These are phyloP conservation scores for Nylanderia fulva DNA, from an alignment of 1,140 invertebrate genomes.

Conservation along the genomic window DNA sequence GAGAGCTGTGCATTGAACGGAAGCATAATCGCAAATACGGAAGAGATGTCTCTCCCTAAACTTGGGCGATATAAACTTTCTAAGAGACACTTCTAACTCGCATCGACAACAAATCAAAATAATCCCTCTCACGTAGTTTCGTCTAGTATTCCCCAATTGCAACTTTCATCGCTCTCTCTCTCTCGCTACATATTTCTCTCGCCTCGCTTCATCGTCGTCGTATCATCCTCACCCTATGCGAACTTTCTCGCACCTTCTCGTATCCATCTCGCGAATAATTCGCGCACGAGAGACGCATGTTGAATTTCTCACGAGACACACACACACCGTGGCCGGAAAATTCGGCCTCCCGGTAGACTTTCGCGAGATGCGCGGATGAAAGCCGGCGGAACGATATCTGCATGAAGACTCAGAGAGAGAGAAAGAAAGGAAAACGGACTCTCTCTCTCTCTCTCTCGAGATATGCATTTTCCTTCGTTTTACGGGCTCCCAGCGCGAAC, in stretches of 20 bases:
- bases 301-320: conserved; percentile 61
- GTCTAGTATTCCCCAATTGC: neutral
- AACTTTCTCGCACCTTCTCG: conserved; percentile 20
- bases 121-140: conserved; percentile 38
- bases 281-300: conserved; percentile 10
- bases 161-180: conserved; percentile 28
- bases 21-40: neutral
- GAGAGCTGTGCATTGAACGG: neutral
- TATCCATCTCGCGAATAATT: neutral
- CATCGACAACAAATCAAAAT: conserved; percentile 11
- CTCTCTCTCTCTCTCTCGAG: too few relatives aligned
- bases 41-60: neutral
- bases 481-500: conserved; percentile 16
- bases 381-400: conserved; percentile 21
- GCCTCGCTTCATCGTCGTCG: neutral
- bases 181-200: neutral
- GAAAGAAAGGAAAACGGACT: neutral
- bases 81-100: conserved; percentile 1
- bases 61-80: neutral
- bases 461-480: conserved; percentile 52
- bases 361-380: conserved; percentile 36
- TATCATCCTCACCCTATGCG: conserved; percentile 13
- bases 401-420: conserved; percentile 1
- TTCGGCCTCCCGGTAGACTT: conserved; percentile 40
- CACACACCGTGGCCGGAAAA: conserved; percentile 22